Percentiles rank a stretch among this genome's conserved stretches.
These are phyloP conservation scores for Ferrisia virgata DNA, from an alignment of 2,888 invertebrate species.

Conservation along the genomic window DNA sequence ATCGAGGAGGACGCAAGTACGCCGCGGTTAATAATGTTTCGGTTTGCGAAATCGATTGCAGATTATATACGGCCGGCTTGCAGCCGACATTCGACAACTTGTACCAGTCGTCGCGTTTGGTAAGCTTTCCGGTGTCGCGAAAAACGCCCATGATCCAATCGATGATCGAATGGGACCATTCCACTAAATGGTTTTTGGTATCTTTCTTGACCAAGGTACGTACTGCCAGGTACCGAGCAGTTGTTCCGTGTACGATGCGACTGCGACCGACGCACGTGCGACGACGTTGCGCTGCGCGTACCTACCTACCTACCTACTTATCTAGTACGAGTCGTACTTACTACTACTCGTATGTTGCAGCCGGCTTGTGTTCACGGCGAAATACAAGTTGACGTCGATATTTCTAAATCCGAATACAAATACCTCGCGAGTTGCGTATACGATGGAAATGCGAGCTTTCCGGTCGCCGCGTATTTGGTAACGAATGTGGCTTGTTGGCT, in stretches of 20 bases:
- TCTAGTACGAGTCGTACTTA: no score
- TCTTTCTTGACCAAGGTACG: slow-evolving; percentile 62
- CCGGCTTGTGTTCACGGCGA: slow-evolving; percentile 65
- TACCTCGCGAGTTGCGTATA: slow-evolving; percentile 83
- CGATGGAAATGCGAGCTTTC: slow-evolving; percentile 91
- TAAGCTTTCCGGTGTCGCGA: slow-evolving; percentile 82
- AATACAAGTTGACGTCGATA: slow-evolving; percentile 70
- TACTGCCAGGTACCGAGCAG: no score
- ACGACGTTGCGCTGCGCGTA: no score
- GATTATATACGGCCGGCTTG: slow-evolving; percentile 74
- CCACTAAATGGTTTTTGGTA: slow-evolving; percentile 80
- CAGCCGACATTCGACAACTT: slow-evolving; percentile 71
- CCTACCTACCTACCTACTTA: no score
- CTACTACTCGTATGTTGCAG: no score
- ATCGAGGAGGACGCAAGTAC: no score
- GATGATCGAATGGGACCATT: slow-evolving; percentile 89
- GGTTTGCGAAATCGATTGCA: no score
- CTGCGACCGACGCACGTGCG: not conserved
- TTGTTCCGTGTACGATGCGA: no score
- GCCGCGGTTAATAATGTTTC: not conserved
- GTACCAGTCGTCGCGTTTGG: slow-evolving; percentile 72
- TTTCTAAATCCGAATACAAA: slow-evolving; percentile 68
- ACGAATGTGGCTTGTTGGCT: slow-evolving; percentile 47
- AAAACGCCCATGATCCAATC: slow-evolving; percentile 89
- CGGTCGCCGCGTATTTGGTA: slow-evolving; percentile 89